A percentile compares a stretch with the other conserved stretches of the same genome.
These are phyloP conservation scores for Megastigmus dorsalis DNA, from an alignment of 2,888 invertebrate genomes.

Conservation along the genomic window DNA sequence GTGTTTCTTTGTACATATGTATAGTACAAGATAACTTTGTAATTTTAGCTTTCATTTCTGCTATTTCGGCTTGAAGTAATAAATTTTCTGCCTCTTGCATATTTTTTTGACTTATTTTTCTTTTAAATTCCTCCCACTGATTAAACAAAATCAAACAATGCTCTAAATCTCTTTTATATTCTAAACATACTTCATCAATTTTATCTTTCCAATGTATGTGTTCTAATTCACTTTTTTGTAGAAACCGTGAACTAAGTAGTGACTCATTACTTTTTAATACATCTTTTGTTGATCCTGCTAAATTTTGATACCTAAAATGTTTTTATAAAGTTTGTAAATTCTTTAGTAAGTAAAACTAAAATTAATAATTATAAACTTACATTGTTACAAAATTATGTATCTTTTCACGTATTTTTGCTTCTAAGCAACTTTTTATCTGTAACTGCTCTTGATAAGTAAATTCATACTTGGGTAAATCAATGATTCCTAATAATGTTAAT, in stretches of 20 bases:
- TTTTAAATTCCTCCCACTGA: slow-evolving; percentile 69
- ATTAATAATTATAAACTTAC: slow-evolving; percentile 57
- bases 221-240: slow-evolving; percentile 61
- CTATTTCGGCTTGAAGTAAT: slow-evolving; percentile 65
- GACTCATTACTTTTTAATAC: slow-evolving; percentile 61
- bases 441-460: slow-evolving; percentile 70
- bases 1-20: slow-evolving; percentile 74
- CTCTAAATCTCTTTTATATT: slow-evolving; percentile 68
- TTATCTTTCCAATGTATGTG: slow-evolving; percentile 69
- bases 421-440: slow-evolving; percentile 64
- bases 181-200: slow-evolving; percentile 68
- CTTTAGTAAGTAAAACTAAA: slow-evolving; percentile 20
- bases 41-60: slow-evolving; percentile 69
- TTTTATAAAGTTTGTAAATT: slow-evolving; percentile 29
- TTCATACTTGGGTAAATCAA: slow-evolving; percentile 63
- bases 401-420: slow-evolving; percentile 65
- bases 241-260: slow-evolving; percentile 57
- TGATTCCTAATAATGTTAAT: slow-evolving; percentile 64
- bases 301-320: slow-evolving; percentile 63
- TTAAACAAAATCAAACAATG: slow-evolving; percentile 66
- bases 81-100: slow-evolving; percentile 66
- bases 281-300: slow-evolving; percentile 63
- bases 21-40: slow-evolving; percentile 68
- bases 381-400: slow-evolving; percentile 62
- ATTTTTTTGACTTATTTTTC: slow-evolving; percentile 65